A percentile compares a stretch with the other conserved stretches of the same genome.
These are phyloP conservation scores for Caenorhabditis sp. DNA, from an alignment of 2,888 invertebrate species.

Conservation along the genomic window DNA sequence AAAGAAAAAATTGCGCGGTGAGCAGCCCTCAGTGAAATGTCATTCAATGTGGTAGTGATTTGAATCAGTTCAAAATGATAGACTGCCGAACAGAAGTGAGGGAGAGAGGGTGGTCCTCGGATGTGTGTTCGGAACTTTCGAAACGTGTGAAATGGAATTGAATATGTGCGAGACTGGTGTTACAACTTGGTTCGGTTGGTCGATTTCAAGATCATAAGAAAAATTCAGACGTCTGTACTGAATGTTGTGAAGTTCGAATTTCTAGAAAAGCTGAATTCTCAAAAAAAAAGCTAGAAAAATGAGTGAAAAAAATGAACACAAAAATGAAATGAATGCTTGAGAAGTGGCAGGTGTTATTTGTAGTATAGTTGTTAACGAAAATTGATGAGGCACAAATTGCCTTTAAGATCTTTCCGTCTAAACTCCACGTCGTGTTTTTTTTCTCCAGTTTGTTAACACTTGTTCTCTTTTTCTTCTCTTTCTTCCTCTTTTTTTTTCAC, in stretches of 20 bases:
- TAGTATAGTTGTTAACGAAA: conserved; percentile 58
- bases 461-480: conserved; percentile 17
- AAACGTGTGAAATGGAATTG: conserved; percentile 10
- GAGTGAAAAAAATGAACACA: too few species aligned
- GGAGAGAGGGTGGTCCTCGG: conserved; percentile 34
- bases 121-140: conserved; percentile 21
- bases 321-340: too few species aligned
- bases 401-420: conserved; percentile 24
- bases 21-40: conserved; percentile 26
- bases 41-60: conserved; percentile 59
- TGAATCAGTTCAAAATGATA: conserved; percentile 43
- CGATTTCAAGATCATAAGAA: background rate
- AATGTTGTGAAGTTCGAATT: too few species aligned
- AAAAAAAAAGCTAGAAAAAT: too few species aligned
- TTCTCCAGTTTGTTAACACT: conserved; percentile 42
- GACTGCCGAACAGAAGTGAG: conserved; percentile 24
- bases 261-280: too few species aligned
- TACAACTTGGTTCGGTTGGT: conserved; percentile 5
- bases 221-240: too few species aligned
- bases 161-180: conserved; percentile 33
- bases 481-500: conserved; percentile 2
- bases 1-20: conserved; percentile 19
- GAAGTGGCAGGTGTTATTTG: conserved; percentile 38
- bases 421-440: background rate
- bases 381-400: conserved; percentile 47